Evolutionary conservation across 1,140 invertebrate genomes (phyloP).

Genomic region (Neodiprion lecontei): DNA sequence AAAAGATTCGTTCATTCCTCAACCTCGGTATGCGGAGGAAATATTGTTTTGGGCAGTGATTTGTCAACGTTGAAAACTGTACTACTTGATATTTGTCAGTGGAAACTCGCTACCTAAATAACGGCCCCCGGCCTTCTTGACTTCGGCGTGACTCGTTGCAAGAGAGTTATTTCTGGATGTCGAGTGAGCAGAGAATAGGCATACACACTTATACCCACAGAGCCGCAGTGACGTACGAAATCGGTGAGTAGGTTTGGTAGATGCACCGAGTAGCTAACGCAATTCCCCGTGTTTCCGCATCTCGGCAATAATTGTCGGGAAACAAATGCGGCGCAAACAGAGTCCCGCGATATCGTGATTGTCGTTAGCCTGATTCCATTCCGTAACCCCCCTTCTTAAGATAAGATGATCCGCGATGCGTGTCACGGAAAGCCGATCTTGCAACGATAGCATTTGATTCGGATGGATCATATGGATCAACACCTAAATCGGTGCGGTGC

Average conservation of each 20-base stretch:
- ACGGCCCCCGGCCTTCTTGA: background rate
- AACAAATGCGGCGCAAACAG: too few species aligned
- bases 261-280: background rate
- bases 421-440: background rate
- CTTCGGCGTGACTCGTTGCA: background rate
- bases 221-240: background rate
- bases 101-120: background rate
- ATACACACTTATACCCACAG: background rate
- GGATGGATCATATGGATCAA: slow-evolving; percentile 36
- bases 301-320: background rate
- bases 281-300: background rate
- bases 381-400: background rate
- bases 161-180: background rate
- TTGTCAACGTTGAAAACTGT: background rate
- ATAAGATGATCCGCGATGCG: background rate
- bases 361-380: too few species aligned
- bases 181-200: too few species aligned
- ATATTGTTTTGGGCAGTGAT: background rate
- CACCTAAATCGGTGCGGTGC: slow-evolving; percentile 43
- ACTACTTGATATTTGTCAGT: background rate
- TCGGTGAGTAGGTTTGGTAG: background rate
- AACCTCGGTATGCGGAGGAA: too few species aligned
- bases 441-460: background rate
- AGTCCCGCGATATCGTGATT: too few species aligned
- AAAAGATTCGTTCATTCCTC: too few species aligned